phyloP scores from a whole-genome alignment of 2,888 invertebrate species.

The Geophilus truncorum region DNA sequence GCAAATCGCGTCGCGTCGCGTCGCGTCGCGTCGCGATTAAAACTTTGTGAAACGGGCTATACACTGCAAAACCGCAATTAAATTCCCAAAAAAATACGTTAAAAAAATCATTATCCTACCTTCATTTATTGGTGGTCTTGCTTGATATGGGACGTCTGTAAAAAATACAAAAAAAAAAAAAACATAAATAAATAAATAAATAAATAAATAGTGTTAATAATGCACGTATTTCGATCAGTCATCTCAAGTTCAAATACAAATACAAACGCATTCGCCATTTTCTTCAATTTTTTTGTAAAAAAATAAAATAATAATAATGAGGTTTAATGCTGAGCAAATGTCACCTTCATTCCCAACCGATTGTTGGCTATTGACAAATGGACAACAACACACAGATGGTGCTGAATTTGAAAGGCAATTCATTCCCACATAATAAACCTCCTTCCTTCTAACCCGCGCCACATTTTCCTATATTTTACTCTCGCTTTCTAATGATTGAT shows the following conservation, averaged over 20 bases:
- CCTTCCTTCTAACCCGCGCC: constrained; percentile 23
- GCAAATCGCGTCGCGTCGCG: too few species aligned
- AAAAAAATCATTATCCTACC: not conserved
- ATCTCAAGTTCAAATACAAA: too few species aligned
- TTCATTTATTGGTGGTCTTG: constrained; percentile 20
- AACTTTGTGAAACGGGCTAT: too few species aligned
- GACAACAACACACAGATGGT: constrained; percentile 25
- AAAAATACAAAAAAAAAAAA: not conserved
- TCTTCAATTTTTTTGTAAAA: not conserved
- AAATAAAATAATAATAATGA: not conserved
- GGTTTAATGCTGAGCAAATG: not conserved
- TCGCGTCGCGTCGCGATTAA: too few species aligned
- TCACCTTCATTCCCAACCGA: not conserved
- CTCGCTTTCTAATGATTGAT: not conserved
- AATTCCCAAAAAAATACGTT: not conserved
- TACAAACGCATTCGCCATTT: not conserved
- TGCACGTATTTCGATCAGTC: too few species aligned
- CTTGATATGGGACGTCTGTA: constrained; percentile 14
- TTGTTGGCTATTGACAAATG: constrained; percentile 25
- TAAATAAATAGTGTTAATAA: too few species aligned
- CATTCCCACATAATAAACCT: constrained; percentile 16
- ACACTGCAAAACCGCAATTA: too few species aligned
- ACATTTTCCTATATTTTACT: constrained; percentile 11
- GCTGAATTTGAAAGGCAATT: constrained; percentile 25
- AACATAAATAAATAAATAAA: not conserved